Conservation (phyloP, 1,140 invertebrate species). For the Cotesia glomerata region DNA sequence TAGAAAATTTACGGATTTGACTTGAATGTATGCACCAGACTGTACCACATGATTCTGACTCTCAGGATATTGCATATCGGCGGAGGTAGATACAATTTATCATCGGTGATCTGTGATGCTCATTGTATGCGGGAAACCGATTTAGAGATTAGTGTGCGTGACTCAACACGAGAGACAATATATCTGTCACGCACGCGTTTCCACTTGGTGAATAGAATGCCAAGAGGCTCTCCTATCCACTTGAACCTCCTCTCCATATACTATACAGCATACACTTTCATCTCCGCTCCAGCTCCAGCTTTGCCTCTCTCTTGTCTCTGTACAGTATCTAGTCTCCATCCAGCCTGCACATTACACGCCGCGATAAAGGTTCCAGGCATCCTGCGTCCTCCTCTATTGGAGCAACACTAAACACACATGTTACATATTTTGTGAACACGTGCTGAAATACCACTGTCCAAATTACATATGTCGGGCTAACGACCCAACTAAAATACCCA, state of each 20-base stretch:
- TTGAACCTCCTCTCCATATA: background rate
- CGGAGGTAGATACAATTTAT: background rate
- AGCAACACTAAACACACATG: conserved; percentile 19
- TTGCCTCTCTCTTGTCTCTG: too few relatives aligned
- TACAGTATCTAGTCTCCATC: background rate
- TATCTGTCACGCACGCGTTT: conserved; percentile 21
- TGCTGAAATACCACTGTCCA: conserved; percentile 1
- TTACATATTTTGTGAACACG: conserved; percentile 22
- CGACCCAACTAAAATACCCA: conserved; percentile 13
- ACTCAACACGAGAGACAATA: background rate
- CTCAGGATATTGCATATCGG: background rate
- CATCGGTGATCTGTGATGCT: too few relatives aligned
- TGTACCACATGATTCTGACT: background rate
- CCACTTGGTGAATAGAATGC: conserved; percentile 20
- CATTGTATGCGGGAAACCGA: too few relatives aligned
- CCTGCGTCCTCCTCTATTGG: conserved; percentile 15
- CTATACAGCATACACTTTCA: background rate
- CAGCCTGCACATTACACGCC: too few relatives aligned
- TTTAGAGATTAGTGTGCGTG: conserved; percentile 1
- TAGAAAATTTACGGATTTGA: too few relatives aligned
- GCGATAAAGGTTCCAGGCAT: background rate
- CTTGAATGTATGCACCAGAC: too few relatives aligned
- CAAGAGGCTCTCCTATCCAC: conserved; percentile 1
- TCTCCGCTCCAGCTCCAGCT: background rate
- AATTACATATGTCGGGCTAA: conserved; percentile 20